phyloP scores from a whole-genome alignment of 2,888 invertebrate species.

The Drosophila mayaguana region DNA sequence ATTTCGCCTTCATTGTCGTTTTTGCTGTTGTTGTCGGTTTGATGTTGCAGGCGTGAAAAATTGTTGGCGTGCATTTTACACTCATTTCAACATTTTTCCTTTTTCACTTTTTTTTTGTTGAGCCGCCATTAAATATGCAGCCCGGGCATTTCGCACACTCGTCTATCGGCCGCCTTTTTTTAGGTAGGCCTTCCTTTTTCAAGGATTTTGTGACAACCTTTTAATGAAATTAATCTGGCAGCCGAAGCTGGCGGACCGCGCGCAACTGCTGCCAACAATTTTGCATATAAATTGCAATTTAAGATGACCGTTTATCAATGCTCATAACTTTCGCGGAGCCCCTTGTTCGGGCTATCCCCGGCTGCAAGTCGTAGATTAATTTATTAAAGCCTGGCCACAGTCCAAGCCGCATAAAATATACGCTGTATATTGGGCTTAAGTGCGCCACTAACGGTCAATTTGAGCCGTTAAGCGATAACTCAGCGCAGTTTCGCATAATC shows the following conservation, averaged over 20 bases:
- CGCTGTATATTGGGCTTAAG: neutral
- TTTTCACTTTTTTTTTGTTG: conserved; percentile 26
- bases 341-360: conserved; percentile 1
- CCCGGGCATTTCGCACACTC: conserved; percentile 37
- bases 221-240: conserved; percentile 74
- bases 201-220: conserved; percentile 62
- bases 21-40: conserved; percentile 25
- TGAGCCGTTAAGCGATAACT: conserved; percentile 23
- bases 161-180: conserved; percentile 34
- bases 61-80: conserved; percentile 64
- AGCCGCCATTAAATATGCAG: conserved; percentile 55
- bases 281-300: conserved; percentile 65
- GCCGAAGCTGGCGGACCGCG: conserved; percentile 1
- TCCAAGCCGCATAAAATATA: conserved; percentile 1
- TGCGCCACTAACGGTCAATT: conserved; percentile 15
- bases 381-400: conserved; percentile 40
- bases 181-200: conserved; percentile 38
- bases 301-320: conserved; percentile 63
- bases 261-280: conserved; percentile 52
- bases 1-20: conserved; percentile 48
- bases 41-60: conserved; percentile 61
- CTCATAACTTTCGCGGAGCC: conserved; percentile 51
- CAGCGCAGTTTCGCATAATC: conserved; percentile 18
- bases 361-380: conserved; percentile 34
- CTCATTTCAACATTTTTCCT: conserved; percentile 35